phyloP scores from a whole-genome alignment of 1,140 invertebrate species.

The Vanessa tameamea region DNA sequence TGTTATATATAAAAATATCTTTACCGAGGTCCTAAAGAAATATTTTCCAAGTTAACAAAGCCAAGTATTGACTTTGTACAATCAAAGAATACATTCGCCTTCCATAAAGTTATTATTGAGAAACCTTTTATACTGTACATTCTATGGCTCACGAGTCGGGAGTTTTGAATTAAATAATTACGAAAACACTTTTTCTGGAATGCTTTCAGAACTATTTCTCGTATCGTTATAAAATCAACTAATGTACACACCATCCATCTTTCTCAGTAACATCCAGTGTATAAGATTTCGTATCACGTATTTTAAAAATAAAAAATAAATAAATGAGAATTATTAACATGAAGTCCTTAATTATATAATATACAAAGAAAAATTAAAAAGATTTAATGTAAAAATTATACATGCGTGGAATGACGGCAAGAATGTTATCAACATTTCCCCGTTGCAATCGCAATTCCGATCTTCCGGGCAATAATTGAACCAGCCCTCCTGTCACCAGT shows the following conservation, averaged over 20 bases:
- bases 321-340: no score
- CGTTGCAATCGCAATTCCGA: no score
- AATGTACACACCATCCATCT: not conserved
- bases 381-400: no score
- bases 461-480: no score
- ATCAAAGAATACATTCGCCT: not conserved
- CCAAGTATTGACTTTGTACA: not conserved
- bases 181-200: not conserved
- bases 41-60: not conserved
- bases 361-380: no score
- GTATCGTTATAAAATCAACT: not conserved
- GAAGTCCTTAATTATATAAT: no score
- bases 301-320: no score
- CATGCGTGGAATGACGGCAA: no score
- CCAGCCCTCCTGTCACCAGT: no score
- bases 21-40: constrained; percentile 8
- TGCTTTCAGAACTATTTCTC: not conserved
- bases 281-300: no score
- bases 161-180: not conserved
- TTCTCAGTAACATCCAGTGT: no score
- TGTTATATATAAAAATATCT: constrained; percentile 16
- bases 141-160: not conserved
- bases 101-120: not conserved
- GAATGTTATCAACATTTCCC: no score
- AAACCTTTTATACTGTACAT: not conserved